Evolutionary conservation across 2,797 vertebrate species (phyloP).

Genomic region (Tangara arthus): DNA sequence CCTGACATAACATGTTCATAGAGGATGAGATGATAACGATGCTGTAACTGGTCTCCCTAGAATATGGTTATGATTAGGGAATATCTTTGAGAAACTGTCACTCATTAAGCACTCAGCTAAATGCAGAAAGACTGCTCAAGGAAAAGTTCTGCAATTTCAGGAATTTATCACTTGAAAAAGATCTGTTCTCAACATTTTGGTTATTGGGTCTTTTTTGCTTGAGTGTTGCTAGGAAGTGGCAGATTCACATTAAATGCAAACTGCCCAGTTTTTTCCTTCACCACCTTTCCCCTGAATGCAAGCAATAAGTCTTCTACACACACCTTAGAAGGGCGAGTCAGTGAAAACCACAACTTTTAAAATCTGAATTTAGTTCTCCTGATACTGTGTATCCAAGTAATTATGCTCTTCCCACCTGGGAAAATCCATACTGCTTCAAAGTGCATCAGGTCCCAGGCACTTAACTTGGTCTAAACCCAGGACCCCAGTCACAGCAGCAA

Average conservation of each 20-base stretch:
- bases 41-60: constrained; percentile 3
- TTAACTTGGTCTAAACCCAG: background rate
- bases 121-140: background rate
- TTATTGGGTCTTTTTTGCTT: background rate
- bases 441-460: background rate
- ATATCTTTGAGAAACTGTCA: background rate
- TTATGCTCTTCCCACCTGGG: background rate
- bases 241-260: background rate
- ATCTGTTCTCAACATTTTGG: background rate
- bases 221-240: background rate
- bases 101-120: background rate
- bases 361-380: background rate
- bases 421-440: background rate
- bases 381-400: background rate
- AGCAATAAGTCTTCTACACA: background rate
- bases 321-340: background rate
- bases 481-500: background rate
- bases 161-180: background rate
- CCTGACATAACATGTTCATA: background rate
- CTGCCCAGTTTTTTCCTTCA: background rate
- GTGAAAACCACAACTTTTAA: background rate
- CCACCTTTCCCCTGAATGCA: background rate
- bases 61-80: background rate
- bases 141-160: background rate
- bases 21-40: background rate